Evolutionary conservation across 2,797 vertebrate genomes (phyloP).

Genomic region (Pterois miles): DNA sequence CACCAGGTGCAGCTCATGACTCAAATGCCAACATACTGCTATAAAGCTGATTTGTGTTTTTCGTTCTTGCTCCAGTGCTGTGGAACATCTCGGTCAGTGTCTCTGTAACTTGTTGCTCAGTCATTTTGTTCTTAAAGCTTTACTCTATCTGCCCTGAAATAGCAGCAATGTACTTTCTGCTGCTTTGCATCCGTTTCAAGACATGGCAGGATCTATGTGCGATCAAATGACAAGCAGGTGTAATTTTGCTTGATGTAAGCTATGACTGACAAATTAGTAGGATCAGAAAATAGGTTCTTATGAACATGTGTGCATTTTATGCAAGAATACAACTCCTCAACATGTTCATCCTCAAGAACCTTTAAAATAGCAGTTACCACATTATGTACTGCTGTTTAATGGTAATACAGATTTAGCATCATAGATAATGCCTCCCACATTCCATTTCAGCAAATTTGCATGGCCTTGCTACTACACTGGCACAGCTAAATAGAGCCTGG

Average conservation of each 20-base stretch:
- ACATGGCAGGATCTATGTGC: not conserved
- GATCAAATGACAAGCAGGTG: not conserved
- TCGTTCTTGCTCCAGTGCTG: not conserved
- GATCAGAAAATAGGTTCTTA: not conserved
- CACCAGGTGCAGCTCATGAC: constrained; percentile 13
- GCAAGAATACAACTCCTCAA: not conserved
- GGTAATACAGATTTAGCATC: not conserved
- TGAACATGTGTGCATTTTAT: not conserved
- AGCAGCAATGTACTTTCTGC: not conserved
- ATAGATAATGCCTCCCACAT: not conserved
- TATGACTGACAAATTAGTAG: not conserved
- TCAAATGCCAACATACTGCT: not conserved
- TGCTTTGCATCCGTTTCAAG: not conserved
- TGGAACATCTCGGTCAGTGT: not conserved
- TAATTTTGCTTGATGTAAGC: not conserved
- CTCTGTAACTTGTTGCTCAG: not conserved
- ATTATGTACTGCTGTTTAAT: not conserved
- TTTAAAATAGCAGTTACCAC: not conserved
- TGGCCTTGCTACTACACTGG: not conserved
- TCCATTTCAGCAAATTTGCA: not conserved
- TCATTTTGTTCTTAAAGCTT: not conserved
- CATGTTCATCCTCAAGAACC: not conserved
- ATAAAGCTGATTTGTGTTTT: not conserved
- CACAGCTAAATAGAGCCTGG: not conserved
- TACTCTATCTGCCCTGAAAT: not conserved